These are phyloP conservation scores for Melanotus villosus DNA, from an alignment of 2,888 invertebrate genomes.

Conservation along the genomic window DNA sequence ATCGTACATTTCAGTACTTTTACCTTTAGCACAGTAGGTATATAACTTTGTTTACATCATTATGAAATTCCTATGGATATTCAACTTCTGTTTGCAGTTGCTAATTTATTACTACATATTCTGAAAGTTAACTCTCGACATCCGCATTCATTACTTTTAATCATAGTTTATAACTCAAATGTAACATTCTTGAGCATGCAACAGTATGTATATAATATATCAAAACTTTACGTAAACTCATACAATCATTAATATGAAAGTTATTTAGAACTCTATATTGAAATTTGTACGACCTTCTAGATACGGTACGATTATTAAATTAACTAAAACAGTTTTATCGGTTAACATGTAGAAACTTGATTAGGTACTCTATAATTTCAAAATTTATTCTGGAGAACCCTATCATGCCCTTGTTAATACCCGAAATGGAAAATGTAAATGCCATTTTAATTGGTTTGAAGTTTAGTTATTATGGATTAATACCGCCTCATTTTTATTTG, in stretches of 20 bases:
- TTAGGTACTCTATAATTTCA: too few species aligned
- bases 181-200: conserved; percentile 11
- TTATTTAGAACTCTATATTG: not conserved
- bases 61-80: conserved; percentile 2
- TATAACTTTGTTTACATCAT: not conserved
- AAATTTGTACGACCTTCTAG: not conserved
- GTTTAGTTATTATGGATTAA: too few species aligned
- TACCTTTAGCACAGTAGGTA: not conserved
- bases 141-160: conserved; percentile 15
- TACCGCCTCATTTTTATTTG: too few species aligned
- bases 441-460: too few species aligned
- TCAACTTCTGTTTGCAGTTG: conserved; percentile 13
- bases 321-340: too few species aligned
- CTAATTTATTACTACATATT: conserved; percentile 18
- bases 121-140: conserved; percentile 20
- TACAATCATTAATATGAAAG: not conserved
- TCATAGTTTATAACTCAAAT: conserved; percentile 18
- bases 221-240: conserved; percentile 14
- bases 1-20: not conserved
- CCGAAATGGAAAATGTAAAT: too few species aligned
- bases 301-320: not conserved
- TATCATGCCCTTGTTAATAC: too few species aligned
- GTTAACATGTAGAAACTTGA: too few species aligned
- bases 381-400: too few species aligned
- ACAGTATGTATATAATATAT: conserved; percentile 18